These are phyloP conservation scores for Camponotus floridanus DNA, from an alignment of 1,140 invertebrate genomes.

Conservation along the genomic window DNA sequence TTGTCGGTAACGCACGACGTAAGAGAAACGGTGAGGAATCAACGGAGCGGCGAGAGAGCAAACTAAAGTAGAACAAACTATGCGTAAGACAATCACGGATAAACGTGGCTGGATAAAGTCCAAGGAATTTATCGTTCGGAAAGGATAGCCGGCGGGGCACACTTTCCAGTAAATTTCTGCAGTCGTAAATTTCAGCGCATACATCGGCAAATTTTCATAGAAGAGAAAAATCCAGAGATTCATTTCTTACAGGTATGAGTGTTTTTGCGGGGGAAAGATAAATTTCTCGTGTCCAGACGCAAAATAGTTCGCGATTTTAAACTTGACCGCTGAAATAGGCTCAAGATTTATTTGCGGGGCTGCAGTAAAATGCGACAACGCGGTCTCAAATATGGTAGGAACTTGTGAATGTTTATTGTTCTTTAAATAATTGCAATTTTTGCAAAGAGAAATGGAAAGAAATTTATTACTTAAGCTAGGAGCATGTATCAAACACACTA, in stretches of 20 bases:
- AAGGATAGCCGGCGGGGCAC: slow-evolving; percentile 40
- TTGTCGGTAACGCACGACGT: slow-evolving; percentile 36
- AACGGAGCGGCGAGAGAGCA: slow-evolving; percentile 37
- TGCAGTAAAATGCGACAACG: slow-evolving; percentile 28
- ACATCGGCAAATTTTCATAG: slow-evolving; percentile 74
- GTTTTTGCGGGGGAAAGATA: slow-evolving; percentile 14
- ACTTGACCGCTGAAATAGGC: slow-evolving; percentile 39
- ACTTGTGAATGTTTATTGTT: slow-evolving; percentile 9
- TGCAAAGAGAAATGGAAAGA: background rate
- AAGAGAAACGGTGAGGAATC: slow-evolving; percentile 18
- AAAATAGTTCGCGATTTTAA: slow-evolving; percentile 25
- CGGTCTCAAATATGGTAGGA: background rate
- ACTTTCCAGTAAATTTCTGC: slow-evolving; percentile 66
- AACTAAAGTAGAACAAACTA: slow-evolving; percentile 61
- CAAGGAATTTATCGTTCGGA: slow-evolving; percentile 77
- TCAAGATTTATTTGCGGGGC: slow-evolving; percentile 27
- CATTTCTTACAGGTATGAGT: slow-evolving; percentile 26
- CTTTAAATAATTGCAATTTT: background rate
- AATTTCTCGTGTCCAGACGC: slow-evolving; percentile 24
- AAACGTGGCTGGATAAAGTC: slow-evolving; percentile 74
- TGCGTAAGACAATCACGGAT: slow-evolving; percentile 74
- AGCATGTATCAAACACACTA: background rate
- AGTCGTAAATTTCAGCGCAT: slow-evolving; percentile 64
- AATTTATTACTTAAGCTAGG: background rate
- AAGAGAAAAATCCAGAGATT: slow-evolving; percentile 51